Evolutionary conservation across 2,113 vertebrate genomes (phyloP).

Genomic region (Mormyrus iriodes): DNA sequence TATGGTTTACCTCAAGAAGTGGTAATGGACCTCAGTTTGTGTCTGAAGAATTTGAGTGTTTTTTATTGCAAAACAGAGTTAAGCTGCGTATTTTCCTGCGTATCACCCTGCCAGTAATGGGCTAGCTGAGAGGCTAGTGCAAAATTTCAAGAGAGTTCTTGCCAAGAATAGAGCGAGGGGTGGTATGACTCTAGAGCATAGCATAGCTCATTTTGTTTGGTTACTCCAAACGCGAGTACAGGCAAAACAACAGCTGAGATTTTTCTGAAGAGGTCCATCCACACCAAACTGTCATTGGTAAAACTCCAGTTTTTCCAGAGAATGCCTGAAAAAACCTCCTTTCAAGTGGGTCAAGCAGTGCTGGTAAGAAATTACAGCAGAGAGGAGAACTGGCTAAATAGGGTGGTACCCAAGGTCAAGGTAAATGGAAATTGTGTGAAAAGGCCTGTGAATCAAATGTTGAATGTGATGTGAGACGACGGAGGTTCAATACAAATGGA

Average conservation of each 20-base stretch:
- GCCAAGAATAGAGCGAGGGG: neutral
- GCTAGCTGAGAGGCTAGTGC: neutral
- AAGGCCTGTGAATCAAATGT: conserved; percentile 5
- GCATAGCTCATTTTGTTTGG: neutral
- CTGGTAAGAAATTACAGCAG: conserved; percentile 11
- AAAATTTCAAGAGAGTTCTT: neutral
- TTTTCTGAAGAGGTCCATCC: neutral
- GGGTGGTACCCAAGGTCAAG: neutral
- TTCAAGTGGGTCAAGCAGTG: neutral
- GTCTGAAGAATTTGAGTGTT: neutral
- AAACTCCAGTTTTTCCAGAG: neutral
- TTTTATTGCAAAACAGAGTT: neutral
- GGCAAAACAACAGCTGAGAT: neutral
- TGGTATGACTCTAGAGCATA: neutral
- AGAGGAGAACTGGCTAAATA: neutral
- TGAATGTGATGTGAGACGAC: neutral
- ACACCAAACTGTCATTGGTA: neutral
- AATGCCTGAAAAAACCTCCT: neutral
- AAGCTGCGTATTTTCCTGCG: neutral
- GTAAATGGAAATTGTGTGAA: conserved; percentile 4
- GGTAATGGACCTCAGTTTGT: neutral
- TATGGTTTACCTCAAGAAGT: neutral
- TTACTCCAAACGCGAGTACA: neutral
- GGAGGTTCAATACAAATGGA: neutral
- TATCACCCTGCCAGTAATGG: neutral